Evolutionary conservation across 2,888 invertebrate species (phyloP).

Genomic region (Zygaena filipendulae): DNA sequence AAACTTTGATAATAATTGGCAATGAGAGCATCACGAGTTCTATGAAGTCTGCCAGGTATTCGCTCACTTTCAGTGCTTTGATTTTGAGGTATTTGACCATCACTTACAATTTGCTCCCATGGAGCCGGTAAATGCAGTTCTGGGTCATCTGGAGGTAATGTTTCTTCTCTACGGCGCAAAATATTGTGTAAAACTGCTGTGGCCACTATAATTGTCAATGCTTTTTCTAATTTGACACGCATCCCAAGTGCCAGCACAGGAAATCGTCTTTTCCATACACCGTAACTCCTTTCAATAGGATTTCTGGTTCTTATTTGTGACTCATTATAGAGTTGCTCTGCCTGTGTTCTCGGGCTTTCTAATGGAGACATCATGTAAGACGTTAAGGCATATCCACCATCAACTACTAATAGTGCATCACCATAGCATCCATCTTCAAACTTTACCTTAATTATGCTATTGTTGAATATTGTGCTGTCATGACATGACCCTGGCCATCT

Average conservation of each 20-base stretch:
- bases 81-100: no score
- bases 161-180: no score
- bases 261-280: conserved; percentile 6
- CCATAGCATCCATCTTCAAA: conserved; percentile 13
- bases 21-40: no score
- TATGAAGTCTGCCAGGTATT: no score
- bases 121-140: no score
- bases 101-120: no score
- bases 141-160: no score
- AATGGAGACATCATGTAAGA: conserved; percentile 14
- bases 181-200: conserved; percentile 13
- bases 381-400: conserved; percentile 13
- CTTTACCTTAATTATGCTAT: conserved; percentile 8
- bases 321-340: conserved; percentile 15
- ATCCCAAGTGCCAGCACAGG: conserved; percentile 13
- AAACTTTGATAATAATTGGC: no score
- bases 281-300: conserved; percentile 6
- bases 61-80: no score
- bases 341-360: conserved; percentile 8
- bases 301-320: conserved; percentile 14
- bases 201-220: conserved; percentile 12
- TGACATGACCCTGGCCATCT: conserved; percentile 13
- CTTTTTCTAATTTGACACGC: conserved; percentile 6
- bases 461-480: conserved; percentile 14
- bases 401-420: conserved; percentile 12